A percentile compares a stretch with the other conserved stretches of the same genome.
phyloP scores from a whole-genome alignment of 2,888 invertebrate genomes.

The Hipparchia sbordonii region DNA sequence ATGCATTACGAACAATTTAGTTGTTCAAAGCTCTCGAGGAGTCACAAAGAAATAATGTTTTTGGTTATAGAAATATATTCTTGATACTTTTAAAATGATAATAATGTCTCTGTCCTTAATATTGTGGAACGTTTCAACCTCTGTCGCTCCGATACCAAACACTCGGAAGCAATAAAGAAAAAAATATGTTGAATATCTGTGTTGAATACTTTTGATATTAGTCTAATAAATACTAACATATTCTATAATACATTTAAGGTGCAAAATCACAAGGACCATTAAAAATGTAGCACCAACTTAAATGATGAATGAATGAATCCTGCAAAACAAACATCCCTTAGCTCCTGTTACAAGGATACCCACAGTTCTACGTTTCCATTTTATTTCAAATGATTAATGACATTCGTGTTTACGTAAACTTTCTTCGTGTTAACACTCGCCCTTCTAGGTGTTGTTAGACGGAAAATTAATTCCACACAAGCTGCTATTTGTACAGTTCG shows the following conservation, averaged over 20 bases:
- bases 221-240: neutral
- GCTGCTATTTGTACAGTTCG: slow-evolving; percentile 2
- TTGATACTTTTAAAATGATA: neutral
- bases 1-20: no score
- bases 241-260: no score
- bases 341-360: slow-evolving; percentile 29
- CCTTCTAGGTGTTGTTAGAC: slow-evolving; percentile 21
- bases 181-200: slow-evolving; percentile 10
- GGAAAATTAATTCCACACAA: slow-evolving; percentile 16
- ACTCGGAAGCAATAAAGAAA: slow-evolving; percentile 11
- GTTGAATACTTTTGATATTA: neutral
- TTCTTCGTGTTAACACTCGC: slow-evolving; percentile 35
- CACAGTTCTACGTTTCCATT: slow-evolving; percentile 45
- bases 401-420: slow-evolving; percentile 43
- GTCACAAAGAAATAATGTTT: neutral
- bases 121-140: neutral
- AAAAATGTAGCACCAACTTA: neutral
- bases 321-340: neutral
- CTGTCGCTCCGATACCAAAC: slow-evolving; percentile 8
- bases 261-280: no score
- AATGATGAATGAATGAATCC: no score
- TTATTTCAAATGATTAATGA: slow-evolving; percentile 47
- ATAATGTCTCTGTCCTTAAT: slow-evolving; percentile 6
- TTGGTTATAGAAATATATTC: neutral
- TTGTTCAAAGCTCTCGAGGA: neutral